phyloP scores from a whole-genome alignment of 2,888 invertebrate species.

The Orgyia antiqua region DNA sequence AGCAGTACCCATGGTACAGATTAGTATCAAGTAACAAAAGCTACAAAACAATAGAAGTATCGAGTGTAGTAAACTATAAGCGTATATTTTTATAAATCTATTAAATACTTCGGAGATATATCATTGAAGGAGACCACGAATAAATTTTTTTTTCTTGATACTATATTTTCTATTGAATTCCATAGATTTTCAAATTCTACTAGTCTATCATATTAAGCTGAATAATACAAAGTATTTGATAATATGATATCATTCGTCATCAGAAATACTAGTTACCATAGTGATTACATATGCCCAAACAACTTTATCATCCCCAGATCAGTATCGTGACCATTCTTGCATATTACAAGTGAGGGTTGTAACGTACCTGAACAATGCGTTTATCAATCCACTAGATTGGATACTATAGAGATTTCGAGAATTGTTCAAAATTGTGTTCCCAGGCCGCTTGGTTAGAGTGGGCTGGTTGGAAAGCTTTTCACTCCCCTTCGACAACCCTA shows the following conservation, averaged over 20 bases:
- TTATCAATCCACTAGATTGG: conserved; percentile 58
- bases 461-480: conserved; percentile 42
- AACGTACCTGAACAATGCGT: conserved; percentile 47
- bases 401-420: conserved; percentile 55
- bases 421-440: conserved; percentile 65
- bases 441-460: conserved; percentile 40
- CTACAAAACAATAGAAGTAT: no score
- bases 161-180: no score
- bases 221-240: no score
- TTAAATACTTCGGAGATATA: no score
- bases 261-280: conserved; percentile 43
- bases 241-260: conserved; percentile 18
- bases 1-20: no score
- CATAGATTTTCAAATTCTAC: no score
- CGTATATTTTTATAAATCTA: no score
- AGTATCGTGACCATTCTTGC: conserved; percentile 37
- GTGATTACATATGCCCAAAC: conserved; percentile 57
- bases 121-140: no score
- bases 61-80: no score
- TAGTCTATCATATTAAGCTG: no score
- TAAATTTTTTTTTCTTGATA: no score
- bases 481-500: conserved; percentile 41
- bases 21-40: no score
- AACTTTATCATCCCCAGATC: conserved; percentile 62
- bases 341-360: conserved; percentile 35